Evolutionary conservation across 2,113 vertebrate species (phyloP), one percentile per base, ranked within the genome.

Genomic region (Podiceps cristatus): DNA sequence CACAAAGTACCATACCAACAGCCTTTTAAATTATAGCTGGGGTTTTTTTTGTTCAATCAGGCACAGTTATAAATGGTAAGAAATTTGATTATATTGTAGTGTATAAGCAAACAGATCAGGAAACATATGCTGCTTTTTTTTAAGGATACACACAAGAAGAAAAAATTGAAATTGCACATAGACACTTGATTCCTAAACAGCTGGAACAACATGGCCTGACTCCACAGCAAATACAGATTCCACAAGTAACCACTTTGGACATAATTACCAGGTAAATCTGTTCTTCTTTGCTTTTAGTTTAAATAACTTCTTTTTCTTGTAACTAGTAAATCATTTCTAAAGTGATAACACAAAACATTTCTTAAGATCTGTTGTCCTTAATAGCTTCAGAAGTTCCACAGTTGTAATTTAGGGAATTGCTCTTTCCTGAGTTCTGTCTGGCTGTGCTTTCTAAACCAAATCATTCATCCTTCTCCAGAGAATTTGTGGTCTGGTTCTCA

Each of bases 121-220:
- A 37, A 83, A 44, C 25, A 9, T 2, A 18, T 22, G 10, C 2
- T 56, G 58, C 67, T 67, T 85, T n/a, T 73, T 55, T 94, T 95
- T 13, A 95, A 99, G 99, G 99, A 18, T 99, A 99, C 95, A 99
- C 99, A 7, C 99, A 99, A 91, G 99, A 99, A 93, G 99, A 99
- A 97, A 99, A 99, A 98, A 98, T 99, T 50, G 99, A 99, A 98
- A 99, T 99, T n/a, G 99, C 99, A 50, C 99, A 99, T 84, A 98
- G 99, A 44, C 99, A 99, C 81, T 97, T 99, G 97, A 99, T 99
- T 96, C 99, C 99, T 55, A 99, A 99, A 92, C 99, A 99, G 84
- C 98, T 99, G 96, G 99, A 99, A 40, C 99, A 99, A 67, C 99
- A 99, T 5, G 99, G 99, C 17, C 94, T 99, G 95, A 99, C 99